Evolutionary conservation across 2,888 invertebrate genomes (phyloP).

Genomic region (Venusia cambrica): DNA sequence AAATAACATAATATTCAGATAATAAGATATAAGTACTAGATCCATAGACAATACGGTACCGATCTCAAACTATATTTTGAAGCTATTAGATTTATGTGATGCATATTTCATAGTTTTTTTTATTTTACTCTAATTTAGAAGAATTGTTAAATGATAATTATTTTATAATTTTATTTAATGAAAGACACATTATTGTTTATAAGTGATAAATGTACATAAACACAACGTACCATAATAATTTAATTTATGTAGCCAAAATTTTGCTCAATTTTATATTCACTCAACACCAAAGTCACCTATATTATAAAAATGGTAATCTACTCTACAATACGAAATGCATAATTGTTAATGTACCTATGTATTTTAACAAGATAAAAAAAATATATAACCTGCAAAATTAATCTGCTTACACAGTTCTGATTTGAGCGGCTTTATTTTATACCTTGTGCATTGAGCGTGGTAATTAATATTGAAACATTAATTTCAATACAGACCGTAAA

Average conservation of each 20-base stretch:
- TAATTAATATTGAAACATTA: too few species aligned
- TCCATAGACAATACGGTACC: constrained; percentile 56
- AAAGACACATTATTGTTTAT: constrained; percentile 74
- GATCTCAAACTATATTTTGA: constrained; percentile 74
- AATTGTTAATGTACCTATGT: constrained; percentile 50
- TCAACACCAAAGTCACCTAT: constrained; percentile 80
- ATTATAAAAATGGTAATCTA: constrained; percentile 63
- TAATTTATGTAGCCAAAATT: constrained; percentile 78
- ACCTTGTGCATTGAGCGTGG: too few species aligned
- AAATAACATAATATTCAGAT: too few species aligned
- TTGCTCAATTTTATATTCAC: constrained; percentile 79
- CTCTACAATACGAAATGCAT: constrained; percentile 78
- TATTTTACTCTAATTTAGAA: constrained; percentile 52
- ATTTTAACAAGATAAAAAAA: too few species aligned
- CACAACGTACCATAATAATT: constrained; percentile 47
- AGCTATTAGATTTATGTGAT: constrained; percentile 69
- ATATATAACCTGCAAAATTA: too few species aligned
- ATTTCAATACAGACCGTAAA: too few species aligned
- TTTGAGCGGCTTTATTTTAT: too few species aligned
- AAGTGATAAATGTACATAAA: constrained; percentile 62
- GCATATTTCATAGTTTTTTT: constrained; percentile 46
- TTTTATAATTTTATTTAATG: constrained; percentile 63
- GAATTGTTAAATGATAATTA: constrained; percentile 45
- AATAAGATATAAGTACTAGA: too few species aligned
- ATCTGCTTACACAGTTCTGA: too few species aligned